These are phyloP conservation scores for Vidua chalybeata DNA, from an alignment of 2,113 vertebrate genomes.

Conservation along the genomic window DNA sequence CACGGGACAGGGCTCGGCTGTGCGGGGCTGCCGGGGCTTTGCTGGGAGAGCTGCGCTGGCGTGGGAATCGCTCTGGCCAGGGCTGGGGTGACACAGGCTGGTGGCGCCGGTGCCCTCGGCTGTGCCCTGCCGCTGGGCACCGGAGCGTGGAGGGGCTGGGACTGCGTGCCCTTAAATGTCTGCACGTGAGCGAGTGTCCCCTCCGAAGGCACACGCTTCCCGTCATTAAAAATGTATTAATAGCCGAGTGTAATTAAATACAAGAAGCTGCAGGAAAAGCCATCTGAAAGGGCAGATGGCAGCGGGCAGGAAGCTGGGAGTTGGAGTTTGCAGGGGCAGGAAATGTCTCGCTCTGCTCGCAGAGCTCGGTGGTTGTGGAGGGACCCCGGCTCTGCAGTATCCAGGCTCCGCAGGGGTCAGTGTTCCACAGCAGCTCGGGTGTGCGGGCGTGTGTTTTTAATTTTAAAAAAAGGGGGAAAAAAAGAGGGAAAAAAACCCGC, in stretches of 20 bases:
- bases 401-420: not conserved
- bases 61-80: not conserved
- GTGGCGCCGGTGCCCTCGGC: not conserved
- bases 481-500: not conserved
- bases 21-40: not conserved
- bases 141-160: not conserved
- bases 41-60: not conserved
- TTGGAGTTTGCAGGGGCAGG: slow-evolving; percentile 25
- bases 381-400: not conserved
- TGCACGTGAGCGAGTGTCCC: not conserved
- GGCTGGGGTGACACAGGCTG: not conserved
- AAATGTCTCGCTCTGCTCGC: not conserved
- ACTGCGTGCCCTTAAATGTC: rapidly evolving
- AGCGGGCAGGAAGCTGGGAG: slow-evolving; percentile 19
- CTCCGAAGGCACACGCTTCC: not conserved
- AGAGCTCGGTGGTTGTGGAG: rapidly evolving
- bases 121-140: not conserved
- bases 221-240: slow-evolving; percentile 60
- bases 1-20: not conserved
- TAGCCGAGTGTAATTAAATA: slow-evolving; percentile 58
- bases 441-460: not conserved
- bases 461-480: not conserved
- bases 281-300: slow-evolving; percentile 45
- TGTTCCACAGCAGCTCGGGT: not conserved
- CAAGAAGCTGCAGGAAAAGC: slow-evolving; percentile 50